Evolutionary conservation across 2,113 vertebrate genomes (phyloP), one percentile per base, ranked within the genome.

Genomic region (Stictonetta naevosa): DNA sequence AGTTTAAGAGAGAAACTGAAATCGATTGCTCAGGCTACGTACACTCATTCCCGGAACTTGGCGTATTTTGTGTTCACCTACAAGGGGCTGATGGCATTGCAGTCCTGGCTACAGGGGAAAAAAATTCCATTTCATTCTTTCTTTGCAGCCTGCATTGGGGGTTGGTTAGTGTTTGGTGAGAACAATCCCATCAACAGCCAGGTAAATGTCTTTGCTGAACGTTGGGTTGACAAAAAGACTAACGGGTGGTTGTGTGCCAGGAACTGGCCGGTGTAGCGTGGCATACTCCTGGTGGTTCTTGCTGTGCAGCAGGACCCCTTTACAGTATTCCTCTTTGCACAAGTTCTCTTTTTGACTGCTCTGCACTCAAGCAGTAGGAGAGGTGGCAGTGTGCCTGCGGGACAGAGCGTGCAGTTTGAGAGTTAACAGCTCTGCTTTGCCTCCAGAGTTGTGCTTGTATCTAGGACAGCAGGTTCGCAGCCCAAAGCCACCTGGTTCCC

Each of bases 141-240:
- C 91, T 97, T 99, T 83, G 99, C 99, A 33, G 99, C 99, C 73
- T 99, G 98, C 91, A 36, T 99, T 8, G 99, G 99, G 31, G 99
- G 99, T 26, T 98, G 98, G 97, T 97, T 99, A 29, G 97, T 99
- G 88, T 99, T 99, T 23, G 98, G 98, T 56, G 98, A 99, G 40
- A 99, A 99, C 97, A 99, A 98, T 86, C 98, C 98, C 96, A 98
- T 99, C 94, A 99, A 99, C 85, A 99, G 99, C 94, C 99, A 99
- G 99, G 99, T 99, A 97, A 94, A 73, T 38, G 42, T 2, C 0
- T 16, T 60, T 20, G 11, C 36, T 78, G 31, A 4, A 52, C 40
- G 29, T 52, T 89, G 88, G 56, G 31, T 5, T 84, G 80, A 29
- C 44, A 40, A 23, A 74, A 52, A 26, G 26, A 53, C 7, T 10